Evolutionary conservation across 1,140 invertebrate genomes (phyloP), one percentile per base, ranked within the genome.

Genomic region (Nasonia giraulti): DNA sequence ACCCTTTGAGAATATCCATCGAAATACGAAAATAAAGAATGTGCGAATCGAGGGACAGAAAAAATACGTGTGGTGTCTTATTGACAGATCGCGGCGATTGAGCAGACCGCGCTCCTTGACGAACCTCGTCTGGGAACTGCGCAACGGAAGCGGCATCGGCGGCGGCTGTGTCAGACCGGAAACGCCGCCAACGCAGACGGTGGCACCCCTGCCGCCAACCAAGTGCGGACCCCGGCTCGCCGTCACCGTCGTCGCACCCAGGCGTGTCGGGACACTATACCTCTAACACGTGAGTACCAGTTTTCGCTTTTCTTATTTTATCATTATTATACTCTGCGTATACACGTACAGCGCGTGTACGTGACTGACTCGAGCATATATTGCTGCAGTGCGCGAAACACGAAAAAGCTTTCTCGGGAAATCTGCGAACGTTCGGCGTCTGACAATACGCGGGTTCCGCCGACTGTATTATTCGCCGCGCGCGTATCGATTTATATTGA

Each of bases 101-200:
- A 96, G 96, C 82, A 94, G 96, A 91, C 97, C 97, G 14, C 95
- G 96, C 86, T 97, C 97, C 83, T 93, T 98, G 88, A 97, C 96
- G 68, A 97, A 98, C 94, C 94, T 98, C 86, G 96, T 97, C 69
- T 97, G 97, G 96, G 96, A 97, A 90, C 91, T 96, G 82, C 94
- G 95, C 87, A 95, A 95, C 20, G 92, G 91, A 87, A 91, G 88
- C 69, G 91, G 89, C 44, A 89, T 90, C 90, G 93, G 91, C 90
- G 94, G 85, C 91, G 93, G 91, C 90, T 94, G 86, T 91, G 92
- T 86, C 90, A 94, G 91, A 88, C 92, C 90, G 84, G 92, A 91
- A 93, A 94, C 92, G 90, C 94, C 91, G 78, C 91, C 90, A 85
- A 93, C 92, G 78, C 89, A 91, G 17, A 92, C 87, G 55, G 89